Base-by-base conservation (phyloP, 2,113 vertebrate genomes). In the Orcinus orca region DNA sequence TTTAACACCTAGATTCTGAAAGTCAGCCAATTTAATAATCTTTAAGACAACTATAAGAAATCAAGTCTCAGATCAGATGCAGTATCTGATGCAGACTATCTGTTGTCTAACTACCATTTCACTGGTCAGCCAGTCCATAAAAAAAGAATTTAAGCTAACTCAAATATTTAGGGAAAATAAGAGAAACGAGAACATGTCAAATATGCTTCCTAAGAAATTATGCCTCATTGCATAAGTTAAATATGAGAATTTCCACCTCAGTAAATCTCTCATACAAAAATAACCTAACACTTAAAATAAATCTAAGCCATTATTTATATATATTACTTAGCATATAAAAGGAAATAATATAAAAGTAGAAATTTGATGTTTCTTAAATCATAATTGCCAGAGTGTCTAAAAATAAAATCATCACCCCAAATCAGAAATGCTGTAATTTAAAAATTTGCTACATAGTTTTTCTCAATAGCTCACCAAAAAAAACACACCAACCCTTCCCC, bases 391-490 rank as follows among this genome's bases (percentile, higher is more conserved):
- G 90, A 62, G 87, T 92, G 82, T 73, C 93, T 96, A 93, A 97
- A 88, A 79, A 76, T 90, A 87, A 97, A 97, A 97, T 70, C 84
- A 97, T 60, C 67, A 97, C 33, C 82, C 86, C 71, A 92, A 97
- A 44, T 80, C 77, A 98, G n/a, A 96, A 93, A 93, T 58, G 95
- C 33, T 74, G 0, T 41, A 67, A 86, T 53, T 88, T 89, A 15
- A 77, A 94, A 88, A 81, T 55, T 89, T 74, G 76, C 50, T 88
- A 71, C 44, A 20, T 0, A 70, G 6, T 4, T 79, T 96, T 96
- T 67, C 80, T 94, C 14, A 95, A 47, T 6, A 89, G 38, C 26
- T 82, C 36, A 67, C 26, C 41, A 60, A 90, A 94, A 87, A 94
- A 87, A 62, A 36, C 63, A 33, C 3, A 60, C 9, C 74, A 47